These are phyloP conservation scores for Atrina japonica DNA, from an alignment of 2,888 invertebrate genomes.

Conservation along the genomic window DNA sequence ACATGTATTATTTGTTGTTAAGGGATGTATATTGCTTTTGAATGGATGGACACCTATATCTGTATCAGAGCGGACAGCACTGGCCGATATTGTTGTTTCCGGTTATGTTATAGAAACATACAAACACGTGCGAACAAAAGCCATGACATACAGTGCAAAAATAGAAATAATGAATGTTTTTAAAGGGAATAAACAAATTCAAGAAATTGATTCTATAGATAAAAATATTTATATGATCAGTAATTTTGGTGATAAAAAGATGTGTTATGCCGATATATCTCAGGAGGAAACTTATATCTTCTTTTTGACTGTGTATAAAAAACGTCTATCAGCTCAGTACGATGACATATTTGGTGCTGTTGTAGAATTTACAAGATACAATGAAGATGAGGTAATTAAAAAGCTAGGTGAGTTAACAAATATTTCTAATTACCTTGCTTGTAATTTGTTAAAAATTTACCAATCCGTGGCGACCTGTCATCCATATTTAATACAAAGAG, in stretches of 20 bases:
- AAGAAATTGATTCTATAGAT: conserved; percentile 44
- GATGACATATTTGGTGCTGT: conserved; percentile 79
- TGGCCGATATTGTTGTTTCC: conserved; percentile 72
- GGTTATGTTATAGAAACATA: conserved; percentile 66
- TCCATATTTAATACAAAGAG: too few species aligned
- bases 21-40: conserved; percentile 75
- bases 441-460: too few species aligned
- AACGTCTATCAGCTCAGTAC: conserved; percentile 77
- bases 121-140: conserved; percentile 65
- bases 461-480: too few species aligned
- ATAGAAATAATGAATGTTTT: conserved; percentile 67
- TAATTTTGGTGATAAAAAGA: conserved; percentile 78
- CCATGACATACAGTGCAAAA: conserved; percentile 73
- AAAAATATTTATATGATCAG: conserved; percentile 71
- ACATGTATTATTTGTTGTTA: conserved; percentile 49
- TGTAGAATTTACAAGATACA: conserved; percentile 63
- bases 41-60: conserved; percentile 78
- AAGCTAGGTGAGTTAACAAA: conserved; percentile 77
- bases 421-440: too few species aligned
- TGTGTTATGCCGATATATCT: conserved; percentile 77
- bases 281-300: conserved; percentile 74
- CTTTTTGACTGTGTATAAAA: conserved; percentile 74
- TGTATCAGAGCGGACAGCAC: conserved; percentile 67
- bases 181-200: conserved; percentile 60
- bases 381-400: conserved; percentile 68